Conservation (phyloP, 2,888 invertebrate species). For the Noctua janthina region DNA sequence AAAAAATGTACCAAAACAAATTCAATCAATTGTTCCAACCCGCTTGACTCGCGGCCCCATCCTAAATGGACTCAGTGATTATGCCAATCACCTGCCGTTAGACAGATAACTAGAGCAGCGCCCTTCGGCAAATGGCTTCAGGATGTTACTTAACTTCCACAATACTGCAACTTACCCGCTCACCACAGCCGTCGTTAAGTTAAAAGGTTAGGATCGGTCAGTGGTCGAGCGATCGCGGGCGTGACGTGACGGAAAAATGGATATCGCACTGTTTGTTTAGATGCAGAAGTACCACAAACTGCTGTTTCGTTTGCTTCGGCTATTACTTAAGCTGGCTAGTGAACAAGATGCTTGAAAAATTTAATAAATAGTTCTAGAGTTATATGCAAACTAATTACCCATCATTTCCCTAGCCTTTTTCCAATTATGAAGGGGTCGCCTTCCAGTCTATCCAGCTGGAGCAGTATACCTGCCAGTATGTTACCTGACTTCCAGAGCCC, state of each 20-base stretch:
- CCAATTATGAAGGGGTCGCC: not conserved
- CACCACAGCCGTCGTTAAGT: slow-evolving; percentile 59
- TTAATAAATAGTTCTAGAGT: no score
- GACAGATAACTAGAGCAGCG: slow-evolving; percentile 61
- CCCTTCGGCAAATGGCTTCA: slow-evolving; percentile 57
- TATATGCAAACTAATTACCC: no score
- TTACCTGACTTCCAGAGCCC: not conserved
- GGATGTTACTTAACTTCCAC: slow-evolving; percentile 64
- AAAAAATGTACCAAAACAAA: not conserved
- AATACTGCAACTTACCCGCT: slow-evolving; percentile 57
- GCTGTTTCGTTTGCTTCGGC: not conserved
- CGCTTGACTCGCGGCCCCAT: slow-evolving; percentile 20
- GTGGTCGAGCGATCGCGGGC: slow-evolving; percentile 9
- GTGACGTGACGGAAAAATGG: slow-evolving; percentile 5
- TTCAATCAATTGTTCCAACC: slow-evolving; percentile 15
- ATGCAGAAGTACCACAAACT: not conserved
- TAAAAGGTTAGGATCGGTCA: slow-evolving; percentile 56
- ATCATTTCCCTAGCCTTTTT: no score
- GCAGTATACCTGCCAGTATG: not conserved
- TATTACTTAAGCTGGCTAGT: not conserved
- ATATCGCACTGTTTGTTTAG: not conserved
- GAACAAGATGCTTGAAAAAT: not conserved
- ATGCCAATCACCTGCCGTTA: slow-evolving; percentile 68
- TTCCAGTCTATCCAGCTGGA: not conserved
- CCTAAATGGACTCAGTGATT: slow-evolving; percentile 61